Conservation (phyloP, 1,140 invertebrate genomes). For the Drosophila sproati region DNA sequence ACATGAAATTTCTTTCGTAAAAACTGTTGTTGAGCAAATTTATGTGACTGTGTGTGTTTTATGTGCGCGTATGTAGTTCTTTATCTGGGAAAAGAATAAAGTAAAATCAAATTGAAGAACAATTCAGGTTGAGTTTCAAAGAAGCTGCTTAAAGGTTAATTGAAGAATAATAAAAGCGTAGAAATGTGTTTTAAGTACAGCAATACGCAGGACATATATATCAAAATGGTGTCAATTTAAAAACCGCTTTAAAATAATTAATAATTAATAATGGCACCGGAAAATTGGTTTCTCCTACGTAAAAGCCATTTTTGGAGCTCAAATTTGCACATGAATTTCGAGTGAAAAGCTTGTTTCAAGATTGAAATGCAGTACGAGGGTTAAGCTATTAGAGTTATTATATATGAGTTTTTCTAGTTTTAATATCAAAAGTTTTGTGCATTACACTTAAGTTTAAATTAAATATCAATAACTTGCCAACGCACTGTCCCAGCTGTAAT, state of each 20-base stretch:
- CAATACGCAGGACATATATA: too few relatives aligned
- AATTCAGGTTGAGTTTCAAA: background rate
- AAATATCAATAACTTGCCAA: background rate
- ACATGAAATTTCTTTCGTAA: constrained; percentile 55
- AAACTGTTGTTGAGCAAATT: constrained; percentile 23
- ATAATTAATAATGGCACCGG: too few relatives aligned
- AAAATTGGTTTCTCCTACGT: too few relatives aligned
- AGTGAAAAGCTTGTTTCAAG: too few relatives aligned
- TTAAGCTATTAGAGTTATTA: too few relatives aligned
- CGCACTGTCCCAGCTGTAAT: constrained; percentile 29
- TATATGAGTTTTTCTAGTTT: background rate
- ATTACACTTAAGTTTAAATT: background rate
- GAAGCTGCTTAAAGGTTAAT: background rate
- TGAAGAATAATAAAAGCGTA: background rate
- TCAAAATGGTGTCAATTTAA: too few relatives aligned
- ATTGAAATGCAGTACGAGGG: too few relatives aligned
- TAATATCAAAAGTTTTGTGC: background rate
- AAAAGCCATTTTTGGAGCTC: too few relatives aligned
- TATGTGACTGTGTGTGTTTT: constrained; percentile 3
- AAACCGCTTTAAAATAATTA: too few relatives aligned
- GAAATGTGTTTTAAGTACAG: too few relatives aligned
- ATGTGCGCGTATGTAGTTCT: constrained; percentile 9
- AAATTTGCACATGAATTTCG: too few relatives aligned
- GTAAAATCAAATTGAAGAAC: background rate
- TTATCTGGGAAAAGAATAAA: constrained; percentile 17